phyloP scores from a whole-genome alignment of 2,888 invertebrate genomes.

The Drosophila limbata region DNA sequence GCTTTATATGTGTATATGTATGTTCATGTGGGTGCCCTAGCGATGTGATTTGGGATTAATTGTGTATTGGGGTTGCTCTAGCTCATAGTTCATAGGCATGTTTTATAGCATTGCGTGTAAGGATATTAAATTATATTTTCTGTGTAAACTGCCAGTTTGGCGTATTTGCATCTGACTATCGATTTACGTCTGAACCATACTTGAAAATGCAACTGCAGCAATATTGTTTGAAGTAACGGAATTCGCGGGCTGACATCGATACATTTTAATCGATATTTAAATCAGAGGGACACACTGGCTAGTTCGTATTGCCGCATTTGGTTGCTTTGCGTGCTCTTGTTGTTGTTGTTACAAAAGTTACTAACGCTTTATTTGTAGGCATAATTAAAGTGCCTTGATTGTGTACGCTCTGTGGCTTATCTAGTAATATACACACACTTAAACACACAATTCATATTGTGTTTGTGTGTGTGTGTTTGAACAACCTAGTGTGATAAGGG shows the following conservation, averaged over 20 bases:
- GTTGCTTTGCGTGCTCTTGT: neutral
- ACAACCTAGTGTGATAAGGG: constrained; percentile 58
- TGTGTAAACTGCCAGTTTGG: neutral
- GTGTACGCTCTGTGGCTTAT: constrained; percentile 50
- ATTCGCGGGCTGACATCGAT: constrained; percentile 11
- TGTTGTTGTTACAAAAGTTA: constrained; percentile 37
- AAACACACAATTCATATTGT: constrained; percentile 3
- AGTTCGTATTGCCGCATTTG: constrained; percentile 17
- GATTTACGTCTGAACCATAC: neutral
- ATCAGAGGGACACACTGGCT: constrained; percentile 30
- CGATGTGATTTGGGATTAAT: constrained; percentile 47
- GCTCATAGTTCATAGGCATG: neutral
- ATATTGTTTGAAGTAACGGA: neutral
- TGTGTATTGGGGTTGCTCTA: constrained; percentile 21
- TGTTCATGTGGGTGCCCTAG: constrained; percentile 36
- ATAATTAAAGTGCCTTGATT: constrained; percentile 54
- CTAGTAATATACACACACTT: constrained; percentile 25
- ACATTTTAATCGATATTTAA: constrained; percentile 38
- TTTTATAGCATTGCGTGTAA: neutral
- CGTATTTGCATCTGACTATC: neutral
- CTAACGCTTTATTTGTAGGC: constrained; percentile 45
- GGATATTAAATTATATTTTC: neutral
- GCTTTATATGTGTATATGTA: neutral
- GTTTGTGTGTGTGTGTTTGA: constrained; percentile 36
- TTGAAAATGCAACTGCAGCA: constrained; percentile 3